These are phyloP conservation scores for Lophius americanus DNA, from an alignment of 2,797 vertebrate species.

Conservation along the genomic window DNA sequence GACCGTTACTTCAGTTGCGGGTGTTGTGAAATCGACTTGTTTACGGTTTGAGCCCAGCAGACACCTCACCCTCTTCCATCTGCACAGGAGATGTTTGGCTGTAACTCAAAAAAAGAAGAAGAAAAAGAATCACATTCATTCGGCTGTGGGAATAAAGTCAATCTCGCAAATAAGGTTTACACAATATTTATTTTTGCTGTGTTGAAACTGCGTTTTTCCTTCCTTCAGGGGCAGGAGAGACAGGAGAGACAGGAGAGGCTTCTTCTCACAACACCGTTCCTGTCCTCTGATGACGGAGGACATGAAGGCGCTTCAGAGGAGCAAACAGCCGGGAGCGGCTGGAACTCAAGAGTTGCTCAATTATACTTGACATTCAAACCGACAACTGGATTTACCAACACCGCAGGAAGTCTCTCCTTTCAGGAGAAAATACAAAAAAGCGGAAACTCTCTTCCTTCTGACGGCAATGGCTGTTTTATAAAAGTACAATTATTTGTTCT, in stretches of 20 bases:
- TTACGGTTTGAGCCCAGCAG: constrained; percentile 7
- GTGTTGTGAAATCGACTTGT: constrained; percentile 24
- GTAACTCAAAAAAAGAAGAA: background rate
- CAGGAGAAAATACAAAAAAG: constrained; percentile 5
- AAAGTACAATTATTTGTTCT: too few relatives aligned
- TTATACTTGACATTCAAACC: constrained; percentile 4
- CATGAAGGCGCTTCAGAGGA: constrained; percentile 13
- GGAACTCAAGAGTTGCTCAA: background rate
- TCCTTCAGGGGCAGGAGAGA: background rate
- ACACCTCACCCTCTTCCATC: background rate
- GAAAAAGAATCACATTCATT: background rate
- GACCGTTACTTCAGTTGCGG: background rate
- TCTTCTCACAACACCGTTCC: background rate
- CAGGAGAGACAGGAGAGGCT: background rate
- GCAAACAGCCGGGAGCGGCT: background rate
- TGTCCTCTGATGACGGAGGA: constrained; percentile 6
- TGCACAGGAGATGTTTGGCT: constrained; percentile 1
- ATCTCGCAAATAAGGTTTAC: background rate
- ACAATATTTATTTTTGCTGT: constrained; percentile 8
- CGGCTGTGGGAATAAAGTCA: too few relatives aligned
- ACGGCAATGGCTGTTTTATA: background rate
- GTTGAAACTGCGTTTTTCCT: constrained; percentile 8
- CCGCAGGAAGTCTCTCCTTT: constrained; percentile 23
- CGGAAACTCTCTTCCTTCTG: background rate
- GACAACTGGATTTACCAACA: constrained; percentile 21